Base-by-base conservation (phyloP, 2,797 vertebrate species). In the Gallinago stenura region DNA sequence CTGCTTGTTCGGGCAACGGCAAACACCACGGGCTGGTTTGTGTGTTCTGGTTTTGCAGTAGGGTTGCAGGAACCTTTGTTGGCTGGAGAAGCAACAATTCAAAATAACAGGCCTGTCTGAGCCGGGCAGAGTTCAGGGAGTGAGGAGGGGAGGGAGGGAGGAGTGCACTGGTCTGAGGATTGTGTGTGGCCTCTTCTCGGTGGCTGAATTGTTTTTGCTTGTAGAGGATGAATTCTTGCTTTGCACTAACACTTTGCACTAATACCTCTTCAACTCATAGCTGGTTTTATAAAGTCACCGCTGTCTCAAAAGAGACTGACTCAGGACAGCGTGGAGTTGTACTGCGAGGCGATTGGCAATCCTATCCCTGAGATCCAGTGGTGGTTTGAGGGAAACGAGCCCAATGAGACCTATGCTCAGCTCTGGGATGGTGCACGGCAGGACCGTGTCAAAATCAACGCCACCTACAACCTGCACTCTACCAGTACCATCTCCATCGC, bases 291-390 rank as follows among this genome's bases (percentile, higher is more conserved):
- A 96, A 99, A 98, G 96, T 99, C 98, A 6, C 99, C 99, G 3
- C 97, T 99, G 88, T 99, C 99, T 89, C 98, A 98, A 96, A 98
- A 98, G 97, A 98, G 98, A 88, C 93, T 99, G 94, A 87, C 98
- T 25, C 97, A 97, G 90, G 98, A 98, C 97, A 97, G 96, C 17
- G 98, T 98, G 33, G 98, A 98, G 91, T 97, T 99, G 95, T 98
- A 99, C 95, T 99, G 99, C 56, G 99, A 99, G 97, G 99, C 99
- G 24, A 97, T 99, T 96, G 99, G 99, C 84, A 98, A 85, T 62
- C 99, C 99, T 48, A 98, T 99, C 87, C 99, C 99, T 0, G 99
- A 99, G 98, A 98, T 99, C 92, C 99, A 99, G 98, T 99, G 99
- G 99, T 99, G 99, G 98, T 99, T 98, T 95, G 98, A 99, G 95